Conservation (phyloP, 2,888 invertebrate genomes). For the Halictus ligatus region DNA sequence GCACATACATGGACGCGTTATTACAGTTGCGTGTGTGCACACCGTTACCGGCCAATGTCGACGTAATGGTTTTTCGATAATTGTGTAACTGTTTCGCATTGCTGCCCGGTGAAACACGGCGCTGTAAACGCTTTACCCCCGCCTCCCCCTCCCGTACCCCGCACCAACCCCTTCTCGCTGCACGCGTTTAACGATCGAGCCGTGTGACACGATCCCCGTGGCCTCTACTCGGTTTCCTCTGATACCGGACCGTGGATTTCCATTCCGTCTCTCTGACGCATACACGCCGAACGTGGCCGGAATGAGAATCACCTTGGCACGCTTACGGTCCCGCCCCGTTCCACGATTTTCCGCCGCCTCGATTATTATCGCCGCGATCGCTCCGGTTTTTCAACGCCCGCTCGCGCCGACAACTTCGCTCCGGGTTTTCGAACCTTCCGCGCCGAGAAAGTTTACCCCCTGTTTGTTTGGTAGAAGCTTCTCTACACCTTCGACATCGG, state of each 20-base stretch:
- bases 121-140: conserved; percentile 68
- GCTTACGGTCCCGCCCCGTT: conserved; percentile 55
- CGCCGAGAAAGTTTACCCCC: neutral
- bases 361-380: conserved; percentile 47
- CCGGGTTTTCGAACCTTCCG: neutral
- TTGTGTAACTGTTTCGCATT: conserved; percentile 76
- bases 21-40: conserved; percentile 14
- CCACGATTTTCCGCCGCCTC: conserved; percentile 50
- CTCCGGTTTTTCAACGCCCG: conserved; percentile 29
- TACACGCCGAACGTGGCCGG: conserved; percentile 53
- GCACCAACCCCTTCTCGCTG: neutral
- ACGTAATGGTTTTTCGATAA: conserved; percentile 76
- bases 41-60: conserved; percentile 65
- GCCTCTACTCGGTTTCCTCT: conserved; percentile 33
- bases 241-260: conserved; percentile 48
- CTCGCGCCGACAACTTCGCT: neutral
- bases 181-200: conserved; percentile 61
- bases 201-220: conserved; percentile 42
- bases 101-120: conserved; percentile 69
- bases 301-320: conserved; percentile 66
- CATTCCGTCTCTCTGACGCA: conserved; percentile 62
- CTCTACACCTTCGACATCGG: neutral
- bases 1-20: neutral
- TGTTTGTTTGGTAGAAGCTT: neutral
- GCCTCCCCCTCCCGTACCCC: too few species aligned